phyloP scores from a whole-genome alignment of 2,888 invertebrate species.

The Yponomeuta malinellus region DNA sequence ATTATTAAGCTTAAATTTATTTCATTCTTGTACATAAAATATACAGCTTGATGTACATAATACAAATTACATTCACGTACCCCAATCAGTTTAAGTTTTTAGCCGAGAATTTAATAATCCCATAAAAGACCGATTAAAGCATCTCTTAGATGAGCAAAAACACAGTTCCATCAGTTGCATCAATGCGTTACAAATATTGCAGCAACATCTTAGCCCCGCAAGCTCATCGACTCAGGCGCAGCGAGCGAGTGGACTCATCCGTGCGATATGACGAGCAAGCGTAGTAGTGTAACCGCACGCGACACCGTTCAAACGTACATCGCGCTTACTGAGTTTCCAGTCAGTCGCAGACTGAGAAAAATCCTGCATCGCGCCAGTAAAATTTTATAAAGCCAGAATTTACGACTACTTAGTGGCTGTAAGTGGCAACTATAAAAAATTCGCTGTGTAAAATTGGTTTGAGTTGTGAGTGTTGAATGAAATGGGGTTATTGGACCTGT shows the following conservation, averaged over 20 bases:
- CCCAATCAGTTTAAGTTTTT: no score
- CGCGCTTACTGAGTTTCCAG: background rate
- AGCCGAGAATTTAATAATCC: no score
- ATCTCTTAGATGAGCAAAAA: no score
- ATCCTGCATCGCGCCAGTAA: background rate
- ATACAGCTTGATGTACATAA: no score
- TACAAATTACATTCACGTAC: no score
- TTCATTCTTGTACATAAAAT: no score
- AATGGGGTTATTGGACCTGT: background rate
- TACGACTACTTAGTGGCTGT: background rate
- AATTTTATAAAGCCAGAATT: background rate
- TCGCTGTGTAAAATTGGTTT: background rate
- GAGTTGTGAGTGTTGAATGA: background rate
- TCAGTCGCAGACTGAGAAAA: background rate
- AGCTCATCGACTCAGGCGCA: constrained; percentile 7
- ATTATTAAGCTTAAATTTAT: no score
- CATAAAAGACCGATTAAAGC: no score
- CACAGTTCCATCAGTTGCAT: background rate
- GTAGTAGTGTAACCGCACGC: background rate
- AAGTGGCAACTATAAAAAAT: background rate
- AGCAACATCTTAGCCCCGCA: constrained; percentile 9
- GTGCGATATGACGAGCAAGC: constrained; percentile 10
- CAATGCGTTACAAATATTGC: background rate
- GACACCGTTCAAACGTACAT: constrained; percentile 1
- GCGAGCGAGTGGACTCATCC: background rate